A percentile compares a stretch with the other conserved stretches of the same genome.
Conservation (phyloP, 2,888 invertebrate genomes). For the Lochmaea crataegi region DNA sequence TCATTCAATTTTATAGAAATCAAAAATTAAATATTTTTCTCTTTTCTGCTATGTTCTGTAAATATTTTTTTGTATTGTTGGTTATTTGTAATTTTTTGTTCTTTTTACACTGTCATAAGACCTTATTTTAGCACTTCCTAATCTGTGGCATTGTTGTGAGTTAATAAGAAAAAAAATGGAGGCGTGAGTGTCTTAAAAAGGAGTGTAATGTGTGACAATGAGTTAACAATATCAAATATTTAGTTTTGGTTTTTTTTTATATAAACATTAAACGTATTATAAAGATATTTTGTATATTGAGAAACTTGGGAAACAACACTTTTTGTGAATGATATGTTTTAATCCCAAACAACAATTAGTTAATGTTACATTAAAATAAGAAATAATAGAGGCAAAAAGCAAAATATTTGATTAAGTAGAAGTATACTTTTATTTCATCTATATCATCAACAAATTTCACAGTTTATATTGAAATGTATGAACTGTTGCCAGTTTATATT, state of each 20-base stretch:
- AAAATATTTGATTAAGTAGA: too few species aligned
- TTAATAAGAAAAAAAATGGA: slow-evolving; percentile 19
- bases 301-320: slow-evolving; percentile 23
- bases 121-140: slow-evolving; percentile 21
- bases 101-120: slow-evolving; percentile 9
- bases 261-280: neutral
- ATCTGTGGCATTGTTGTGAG: slow-evolving; percentile 26
- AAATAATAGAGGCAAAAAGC: too few species aligned
- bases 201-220: slow-evolving; percentile 26
- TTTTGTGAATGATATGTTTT: neutral
- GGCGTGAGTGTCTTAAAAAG: slow-evolving; percentile 25
- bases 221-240: slow-evolving; percentile 30
- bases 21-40: neutral
- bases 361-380: too few species aligned
- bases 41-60: neutral
- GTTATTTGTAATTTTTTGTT: neutral
- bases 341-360: neutral
- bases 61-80: slow-evolving; percentile 2
- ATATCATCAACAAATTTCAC: too few species aligned
- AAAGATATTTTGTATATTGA: slow-evolving; percentile 19
- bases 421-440: too few species aligned
- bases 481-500: neutral
- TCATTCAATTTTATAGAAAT: too few species aligned
- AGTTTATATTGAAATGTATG: too few species aligned
- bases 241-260: slow-evolving; percentile 11